Conservation (phyloP, 2,797 vertebrate species). For the Falco rusticolus region DNA sequence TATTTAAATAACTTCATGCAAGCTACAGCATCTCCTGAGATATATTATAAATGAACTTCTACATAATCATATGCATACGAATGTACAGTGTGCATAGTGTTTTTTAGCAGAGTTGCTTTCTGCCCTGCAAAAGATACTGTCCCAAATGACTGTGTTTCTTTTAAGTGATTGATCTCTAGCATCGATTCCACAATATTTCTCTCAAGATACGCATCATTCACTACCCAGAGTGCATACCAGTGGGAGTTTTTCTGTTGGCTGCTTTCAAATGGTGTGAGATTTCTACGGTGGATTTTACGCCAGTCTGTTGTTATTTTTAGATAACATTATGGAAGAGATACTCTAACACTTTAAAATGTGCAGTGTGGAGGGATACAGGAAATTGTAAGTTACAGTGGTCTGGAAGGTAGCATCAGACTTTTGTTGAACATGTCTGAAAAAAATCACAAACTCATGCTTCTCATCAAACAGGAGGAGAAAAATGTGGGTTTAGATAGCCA, state of each 20-base stretch:
- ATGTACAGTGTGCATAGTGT: neutral
- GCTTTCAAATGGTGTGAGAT: neutral
- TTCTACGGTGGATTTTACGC: neutral
- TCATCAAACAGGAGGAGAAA: neutral
- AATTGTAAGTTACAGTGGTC: neutral
- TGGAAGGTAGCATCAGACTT: neutral
- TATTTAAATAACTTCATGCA: slow-evolving; percentile 48
- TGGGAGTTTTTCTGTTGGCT: neutral
- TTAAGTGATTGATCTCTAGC: slow-evolving; percentile 36
- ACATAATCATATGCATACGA: neutral
- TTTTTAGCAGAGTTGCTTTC: neutral
- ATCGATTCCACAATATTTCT: slow-evolving; percentile 20
- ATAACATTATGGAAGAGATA: neutral
- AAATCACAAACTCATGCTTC: neutral
- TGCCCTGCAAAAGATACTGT: slow-evolving; percentile 1
- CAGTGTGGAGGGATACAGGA: neutral
- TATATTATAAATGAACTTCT: slow-evolving; percentile 3
- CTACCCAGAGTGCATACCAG: neutral
- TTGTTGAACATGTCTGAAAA: neutral
- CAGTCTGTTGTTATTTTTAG: neutral
- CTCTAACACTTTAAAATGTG: neutral
- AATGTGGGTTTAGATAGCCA: neutral
- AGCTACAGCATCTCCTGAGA: slow-evolving; percentile 21
- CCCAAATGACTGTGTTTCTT: slow-evolving; percentile 30
- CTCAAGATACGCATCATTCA: neutral